These are phyloP conservation scores for Heterotis niloticus DNA, from an alignment of 2,113 vertebrate genomes.

Conservation along the genomic window DNA sequence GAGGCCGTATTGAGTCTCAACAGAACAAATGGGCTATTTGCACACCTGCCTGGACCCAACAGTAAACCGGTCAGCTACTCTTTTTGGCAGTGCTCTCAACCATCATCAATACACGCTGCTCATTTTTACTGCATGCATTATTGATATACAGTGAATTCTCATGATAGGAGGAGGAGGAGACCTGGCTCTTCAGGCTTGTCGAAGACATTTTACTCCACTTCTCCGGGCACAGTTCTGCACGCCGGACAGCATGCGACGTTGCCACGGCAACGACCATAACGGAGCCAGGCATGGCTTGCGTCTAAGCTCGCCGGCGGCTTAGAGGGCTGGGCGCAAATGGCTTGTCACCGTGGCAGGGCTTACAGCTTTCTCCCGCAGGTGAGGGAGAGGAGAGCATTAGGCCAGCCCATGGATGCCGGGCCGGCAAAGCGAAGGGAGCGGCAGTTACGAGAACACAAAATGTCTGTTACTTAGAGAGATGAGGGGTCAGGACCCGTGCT, in stretches of 20 bases:
- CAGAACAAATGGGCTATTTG: too few relatives aligned
- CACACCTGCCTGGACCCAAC: too few relatives aligned
- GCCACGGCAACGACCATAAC: background rate
- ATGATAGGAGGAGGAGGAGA: background rate
- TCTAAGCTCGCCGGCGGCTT: background rate
- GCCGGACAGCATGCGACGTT: background rate
- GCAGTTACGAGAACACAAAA: background rate
- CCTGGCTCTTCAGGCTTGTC: background rate
- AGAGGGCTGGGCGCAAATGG: background rate
- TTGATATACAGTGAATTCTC: background rate
- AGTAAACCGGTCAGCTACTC: too few relatives aligned
- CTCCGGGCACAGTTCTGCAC: background rate
- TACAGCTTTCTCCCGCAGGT: background rate
- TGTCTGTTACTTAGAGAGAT: background rate
- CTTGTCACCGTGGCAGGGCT: background rate
- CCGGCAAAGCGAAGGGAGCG: background rate
- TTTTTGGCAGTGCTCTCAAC: too few relatives aligned
- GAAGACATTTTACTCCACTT: background rate
- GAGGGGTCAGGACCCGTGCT: background rate
- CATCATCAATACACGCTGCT: too few relatives aligned
- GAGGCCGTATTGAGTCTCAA: too few relatives aligned
- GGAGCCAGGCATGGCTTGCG: background rate
- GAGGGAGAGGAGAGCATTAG: background rate
- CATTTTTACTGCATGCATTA: too few relatives aligned
- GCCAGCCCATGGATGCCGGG: background rate